Evolutionary conservation across 2,797 vertebrate species (phyloP).

Genomic region (Molossus alvarezi): DNA sequence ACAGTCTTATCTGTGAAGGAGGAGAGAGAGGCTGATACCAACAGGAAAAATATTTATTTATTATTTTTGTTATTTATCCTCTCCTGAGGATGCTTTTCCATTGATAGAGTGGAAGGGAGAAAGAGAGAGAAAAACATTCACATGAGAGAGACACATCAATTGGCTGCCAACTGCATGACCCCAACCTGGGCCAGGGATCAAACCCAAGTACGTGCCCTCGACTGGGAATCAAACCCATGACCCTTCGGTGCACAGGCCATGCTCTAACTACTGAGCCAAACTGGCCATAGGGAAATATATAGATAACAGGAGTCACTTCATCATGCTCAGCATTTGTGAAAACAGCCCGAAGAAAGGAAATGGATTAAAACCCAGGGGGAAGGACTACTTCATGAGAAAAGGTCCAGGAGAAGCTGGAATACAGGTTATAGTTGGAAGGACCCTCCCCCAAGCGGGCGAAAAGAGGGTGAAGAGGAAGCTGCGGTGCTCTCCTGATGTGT

Average conservation of each 20-base stretch:
- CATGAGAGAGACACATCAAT: too few relatives aligned
- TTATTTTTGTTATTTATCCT: too few relatives aligned
- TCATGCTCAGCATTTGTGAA: neutral
- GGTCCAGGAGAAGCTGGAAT: neutral
- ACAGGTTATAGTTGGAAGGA: neutral
- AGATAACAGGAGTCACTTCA: neutral
- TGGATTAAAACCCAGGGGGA: neutral
- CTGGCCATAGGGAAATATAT: neutral
- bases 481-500: neutral
- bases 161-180: too few relatives aligned
- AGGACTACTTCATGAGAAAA: neutral
- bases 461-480: neutral
- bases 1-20: neutral
- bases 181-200: too few relatives aligned
- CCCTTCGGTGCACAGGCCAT: too few relatives aligned
- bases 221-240: too few relatives aligned
- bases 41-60: too few relatives aligned
- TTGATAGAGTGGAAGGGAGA: too few relatives aligned
- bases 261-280: too few relatives aligned
- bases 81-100: too few relatives aligned
- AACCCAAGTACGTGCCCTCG: too few relatives aligned
- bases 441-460: rapidly evolving
- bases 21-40: neutral
- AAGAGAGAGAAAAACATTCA: too few relatives aligned
- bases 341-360: neutral